Evolutionary conservation across 2,797 vertebrate genomes (phyloP).

Genomic region (Melanotaenia parkinsoni): DNA sequence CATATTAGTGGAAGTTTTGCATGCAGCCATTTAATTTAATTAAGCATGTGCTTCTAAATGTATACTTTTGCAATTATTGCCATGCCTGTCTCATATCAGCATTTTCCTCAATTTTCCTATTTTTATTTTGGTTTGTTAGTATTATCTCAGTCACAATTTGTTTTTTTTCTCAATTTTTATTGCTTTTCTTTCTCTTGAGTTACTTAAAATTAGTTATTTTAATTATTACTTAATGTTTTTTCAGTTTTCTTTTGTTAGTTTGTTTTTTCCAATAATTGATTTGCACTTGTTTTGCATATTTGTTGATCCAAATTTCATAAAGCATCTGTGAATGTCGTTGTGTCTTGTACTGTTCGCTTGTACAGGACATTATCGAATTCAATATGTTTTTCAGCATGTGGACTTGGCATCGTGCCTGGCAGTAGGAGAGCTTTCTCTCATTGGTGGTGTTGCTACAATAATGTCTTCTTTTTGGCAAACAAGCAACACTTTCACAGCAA

Average conservation of each 20-base stretch:
- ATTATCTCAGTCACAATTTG: not conserved
- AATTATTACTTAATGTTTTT: not conserved
- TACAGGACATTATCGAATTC: not conserved
- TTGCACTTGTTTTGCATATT: not conserved
- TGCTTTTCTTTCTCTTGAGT: not conserved
- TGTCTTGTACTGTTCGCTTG: not conserved
- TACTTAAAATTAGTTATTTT: not conserved
- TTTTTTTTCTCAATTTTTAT: not conserved
- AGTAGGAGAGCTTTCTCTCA: not conserved
- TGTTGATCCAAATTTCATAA: not conserved
- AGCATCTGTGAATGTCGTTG: not conserved
- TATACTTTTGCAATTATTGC: not conserved
- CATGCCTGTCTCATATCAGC: not conserved
- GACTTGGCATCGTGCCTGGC: not conserved
- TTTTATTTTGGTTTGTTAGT: not conserved
- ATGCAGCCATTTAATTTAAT: not conserved
- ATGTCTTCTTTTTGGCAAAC: not conserved
- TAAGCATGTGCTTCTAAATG: conserved; percentile 2
- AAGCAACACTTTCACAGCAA: not conserved
- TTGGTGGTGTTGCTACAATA: too few relatives aligned
- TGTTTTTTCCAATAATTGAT: not conserved
- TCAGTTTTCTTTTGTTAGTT: too few relatives aligned
- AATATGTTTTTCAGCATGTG: not conserved
- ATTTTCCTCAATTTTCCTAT: not conserved
- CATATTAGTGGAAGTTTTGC: not conserved